Conservation (phyloP, 1,140 invertebrate species). For the Mylabris phalerata region DNA sequence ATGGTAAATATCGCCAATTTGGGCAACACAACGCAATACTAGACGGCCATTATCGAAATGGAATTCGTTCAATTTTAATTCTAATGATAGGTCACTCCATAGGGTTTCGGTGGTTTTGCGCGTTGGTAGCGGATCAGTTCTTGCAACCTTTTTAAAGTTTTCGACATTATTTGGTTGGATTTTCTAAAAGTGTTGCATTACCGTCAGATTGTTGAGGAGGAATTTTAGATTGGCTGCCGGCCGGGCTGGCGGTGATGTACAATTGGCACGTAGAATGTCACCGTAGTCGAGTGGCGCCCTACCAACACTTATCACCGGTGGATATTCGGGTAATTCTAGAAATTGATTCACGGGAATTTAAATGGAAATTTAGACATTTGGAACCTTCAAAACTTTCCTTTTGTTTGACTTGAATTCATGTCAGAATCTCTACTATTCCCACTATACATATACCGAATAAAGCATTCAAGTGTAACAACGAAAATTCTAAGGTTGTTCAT, state of each 20-base stretch:
- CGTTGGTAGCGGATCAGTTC: conserved; percentile 38
- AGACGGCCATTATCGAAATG: conserved; percentile 43
- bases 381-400: no score
- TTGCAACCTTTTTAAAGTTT: conserved; percentile 36
- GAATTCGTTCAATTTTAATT: conserved; percentile 31
- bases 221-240: conserved; percentile 66
- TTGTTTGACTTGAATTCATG: no score
- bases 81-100: conserved; percentile 38
- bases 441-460: no score
- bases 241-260: conserved; percentile 62
- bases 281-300: conserved; percentile 43
- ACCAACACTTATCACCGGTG: conserved; percentile 48
- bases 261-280: conserved; percentile 66
- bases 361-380: neutral
- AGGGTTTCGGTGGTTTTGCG: conserved; percentile 25
- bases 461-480: no score
- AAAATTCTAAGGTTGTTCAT: no score
- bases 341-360: conserved; percentile 20
- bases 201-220: conserved; percentile 65
- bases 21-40: conserved; percentile 47
- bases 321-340: conserved; percentile 52
- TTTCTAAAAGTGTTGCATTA: conserved; percentile 42
- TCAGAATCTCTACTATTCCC: no score
- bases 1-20: conserved; percentile 48
- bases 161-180: conserved; percentile 31